A percentile compares a stretch with the other conserved stretches of the same genome.
phyloP scores from a whole-genome alignment of 2,797 vertebrate genomes.

The Manis pentadactyla region DNA sequence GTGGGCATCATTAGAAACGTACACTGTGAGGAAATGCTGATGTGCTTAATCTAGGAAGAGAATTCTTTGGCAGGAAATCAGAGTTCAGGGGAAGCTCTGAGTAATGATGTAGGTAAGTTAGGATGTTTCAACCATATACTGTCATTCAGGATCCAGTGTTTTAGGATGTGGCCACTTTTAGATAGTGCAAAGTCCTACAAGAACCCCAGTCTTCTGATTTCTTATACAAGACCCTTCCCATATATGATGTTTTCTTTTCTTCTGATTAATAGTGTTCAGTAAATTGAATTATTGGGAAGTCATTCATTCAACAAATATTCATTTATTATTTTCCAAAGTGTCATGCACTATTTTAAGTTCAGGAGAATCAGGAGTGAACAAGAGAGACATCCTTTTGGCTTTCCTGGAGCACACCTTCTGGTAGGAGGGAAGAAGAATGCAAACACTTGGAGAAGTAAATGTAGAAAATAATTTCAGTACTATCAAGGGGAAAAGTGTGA shows the following conservation, averaged over 20 bases:
- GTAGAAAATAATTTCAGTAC: not conserved
- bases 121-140: not conserved
- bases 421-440: not conserved
- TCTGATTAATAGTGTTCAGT: not conserved
- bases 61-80: not conserved
- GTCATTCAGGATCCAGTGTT: not conserved
- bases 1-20: not conserved
- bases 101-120: not conserved
- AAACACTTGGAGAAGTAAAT: not conserved
- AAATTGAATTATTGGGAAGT: not conserved
- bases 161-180: not conserved
- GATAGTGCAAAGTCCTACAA: not conserved
- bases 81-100: not conserved
- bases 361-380: not conserved
- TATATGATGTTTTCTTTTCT: not conserved
- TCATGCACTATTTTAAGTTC: not conserved
- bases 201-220: not conserved
- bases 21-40: not conserved
- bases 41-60: not conserved
- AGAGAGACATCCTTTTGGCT: not conserved
- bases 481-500: not conserved
- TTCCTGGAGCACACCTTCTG: not conserved
- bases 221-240: not conserved
- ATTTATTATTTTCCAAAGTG: not conserved
- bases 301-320: constrained; percentile 6